These are phyloP conservation scores for Oceanodroma tethys DNA, from an alignment of 2,113 vertebrate species.

Conservation along the genomic window DNA sequence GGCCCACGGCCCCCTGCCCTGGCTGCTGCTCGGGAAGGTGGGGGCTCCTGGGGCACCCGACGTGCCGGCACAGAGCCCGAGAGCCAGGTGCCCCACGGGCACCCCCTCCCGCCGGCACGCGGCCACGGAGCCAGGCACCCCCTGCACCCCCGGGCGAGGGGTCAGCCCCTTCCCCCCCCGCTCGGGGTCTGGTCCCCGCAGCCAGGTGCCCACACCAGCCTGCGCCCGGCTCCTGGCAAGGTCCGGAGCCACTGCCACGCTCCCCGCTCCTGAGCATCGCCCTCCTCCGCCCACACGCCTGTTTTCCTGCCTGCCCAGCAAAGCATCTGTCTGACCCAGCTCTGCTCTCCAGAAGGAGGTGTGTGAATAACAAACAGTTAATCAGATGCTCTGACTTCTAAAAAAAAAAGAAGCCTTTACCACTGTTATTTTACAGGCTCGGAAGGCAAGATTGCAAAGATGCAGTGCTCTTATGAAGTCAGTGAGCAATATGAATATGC, in stretches of 20 bases:
- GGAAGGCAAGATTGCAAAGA: neutral
- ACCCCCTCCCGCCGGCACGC: fast-evolving
- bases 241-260: fast-evolving
- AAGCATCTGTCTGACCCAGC: neutral
- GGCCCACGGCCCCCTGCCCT: too few relatives aligned
- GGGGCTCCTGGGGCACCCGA: neutral
- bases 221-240: fast-evolving
- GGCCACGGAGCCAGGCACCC: too few relatives aligned
- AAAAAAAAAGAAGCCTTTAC: neutral
- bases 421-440: neutral
- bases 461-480: neutral
- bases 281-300: fast-evolving
- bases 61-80: neutral
- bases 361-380: neutral
- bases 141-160: neutral
- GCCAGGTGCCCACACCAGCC: fast-evolving
- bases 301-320: neutral
- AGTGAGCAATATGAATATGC: neutral
- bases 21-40: neutral
- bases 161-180: neutral
- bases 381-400: neutral
- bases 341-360: neutral
- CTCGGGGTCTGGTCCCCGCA: neutral
- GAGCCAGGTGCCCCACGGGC: neutral
- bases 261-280: neutral